Base-by-base conservation (phyloP, 2,888 invertebrate genomes). In the Erebia epiphron region DNA sequence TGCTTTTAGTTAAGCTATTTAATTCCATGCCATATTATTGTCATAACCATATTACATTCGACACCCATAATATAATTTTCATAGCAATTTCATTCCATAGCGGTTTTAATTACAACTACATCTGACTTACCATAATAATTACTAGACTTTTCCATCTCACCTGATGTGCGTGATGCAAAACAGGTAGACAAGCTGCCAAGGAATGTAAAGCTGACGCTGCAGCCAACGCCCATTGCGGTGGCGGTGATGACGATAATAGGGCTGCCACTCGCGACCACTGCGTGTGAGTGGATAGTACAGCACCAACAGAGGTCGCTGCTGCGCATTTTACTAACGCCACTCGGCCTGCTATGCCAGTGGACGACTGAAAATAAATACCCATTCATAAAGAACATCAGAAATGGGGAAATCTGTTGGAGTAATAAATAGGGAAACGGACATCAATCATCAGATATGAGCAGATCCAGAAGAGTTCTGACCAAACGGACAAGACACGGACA, bases 331-430 rank as follows among this genome's bases (percentile, higher is more conserved):
- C 46, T 0, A 92, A 80, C 0, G 91, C 81, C 7, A 87, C 85
- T 8, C 92, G 85, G 0, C 87, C 88, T 0, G 87, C 82, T 0
- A 89, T 74, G 0, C 93, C 93, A 0, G 90, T 90, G 0, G 80
- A 73, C 0, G 91, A 85, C 93, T 92, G 77, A 0, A 41, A 8
- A 63, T 26, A 21, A 21, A 21, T 11, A 56, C 11, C 21, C 3
- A 21, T 52, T 52, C 16, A 4, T 56, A 18, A 8, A 16, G 16
- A 16, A 52, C 1, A 52, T 52, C 46, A 16, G 52, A n/a, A 52
- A 16, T n/a, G n/a, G 7, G 35, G 35, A 35, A 14, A 52, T 8
- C 16, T 52, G 7, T 35, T 35, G 35, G 35, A 35, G 35, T 35
- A 35, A 35, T 35, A 7, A 7, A 7, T 35, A 35, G 7, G 35